phyloP scores from a whole-genome alignment of 2,797 vertebrate species.

The Nothura maculosa region DNA sequence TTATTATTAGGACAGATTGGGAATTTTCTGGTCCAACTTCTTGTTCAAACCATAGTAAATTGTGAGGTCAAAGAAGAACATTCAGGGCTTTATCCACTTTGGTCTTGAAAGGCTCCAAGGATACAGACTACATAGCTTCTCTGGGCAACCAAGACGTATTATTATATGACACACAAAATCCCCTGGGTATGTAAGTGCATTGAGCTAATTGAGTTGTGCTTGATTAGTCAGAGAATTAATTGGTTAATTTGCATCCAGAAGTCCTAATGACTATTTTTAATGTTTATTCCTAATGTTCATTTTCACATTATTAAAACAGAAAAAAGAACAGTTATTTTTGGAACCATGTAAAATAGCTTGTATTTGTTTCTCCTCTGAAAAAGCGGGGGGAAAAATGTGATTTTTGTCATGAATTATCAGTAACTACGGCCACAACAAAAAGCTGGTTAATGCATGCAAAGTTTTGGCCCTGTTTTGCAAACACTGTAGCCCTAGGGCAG shows the following conservation, averaged over 20 bases:
- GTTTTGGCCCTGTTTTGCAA: not conserved
- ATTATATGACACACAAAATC: not conserved
- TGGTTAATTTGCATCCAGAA: conserved; percentile 14
- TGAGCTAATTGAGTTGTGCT: not conserved
- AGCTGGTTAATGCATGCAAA: not conserved
- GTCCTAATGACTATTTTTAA: not conserved
- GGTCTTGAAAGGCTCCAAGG: not conserved
- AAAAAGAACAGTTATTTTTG: conserved; percentile 44
- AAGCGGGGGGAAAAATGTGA: not conserved
- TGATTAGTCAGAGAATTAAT: not conserved
- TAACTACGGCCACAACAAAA: not conserved
- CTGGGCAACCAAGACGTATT: not conserved
- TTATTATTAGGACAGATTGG: not conserved
- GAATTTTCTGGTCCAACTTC: not conserved
- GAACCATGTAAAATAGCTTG: not conserved
- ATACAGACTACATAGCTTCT: not conserved
- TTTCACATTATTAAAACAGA: conserved; percentile 8
- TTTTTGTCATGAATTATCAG: conserved; percentile 15
- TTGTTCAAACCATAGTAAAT: not conserved
- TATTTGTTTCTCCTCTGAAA: not conserved
- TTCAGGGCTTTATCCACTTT: not conserved
- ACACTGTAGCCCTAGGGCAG: not conserved
- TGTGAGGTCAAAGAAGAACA: not conserved
- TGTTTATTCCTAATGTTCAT: conserved; percentile 1
- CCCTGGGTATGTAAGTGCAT: not conserved